Conservation (phyloP, 2,888 invertebrate genomes). For the Cordilura impudica region DNA sequence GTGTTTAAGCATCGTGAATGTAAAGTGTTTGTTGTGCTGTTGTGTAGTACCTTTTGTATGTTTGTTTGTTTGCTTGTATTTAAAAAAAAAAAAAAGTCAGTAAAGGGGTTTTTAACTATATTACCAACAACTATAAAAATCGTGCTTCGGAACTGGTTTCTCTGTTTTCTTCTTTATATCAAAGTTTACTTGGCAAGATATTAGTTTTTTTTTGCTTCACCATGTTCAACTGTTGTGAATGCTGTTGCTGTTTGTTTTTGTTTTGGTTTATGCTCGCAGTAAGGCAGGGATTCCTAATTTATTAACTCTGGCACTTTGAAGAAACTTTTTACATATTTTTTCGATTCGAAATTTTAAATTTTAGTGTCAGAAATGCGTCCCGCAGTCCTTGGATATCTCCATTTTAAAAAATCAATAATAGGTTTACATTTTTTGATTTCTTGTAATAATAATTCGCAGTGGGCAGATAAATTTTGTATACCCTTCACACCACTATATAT, state of each 20-base stretch:
- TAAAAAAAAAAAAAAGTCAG: background rate
- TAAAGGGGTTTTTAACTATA: slow-evolving; percentile 30
- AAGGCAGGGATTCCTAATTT: background rate
- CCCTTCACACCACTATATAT: too few relatives aligned
- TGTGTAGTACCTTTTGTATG: background rate
- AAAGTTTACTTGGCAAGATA: slow-evolving; percentile 29
- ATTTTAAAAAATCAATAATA: too few relatives aligned
- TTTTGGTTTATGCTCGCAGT: background rate
- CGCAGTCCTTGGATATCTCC: too few relatives aligned
- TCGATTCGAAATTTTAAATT: too few relatives aligned
- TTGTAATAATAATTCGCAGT: too few relatives aligned
- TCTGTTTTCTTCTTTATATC: slow-evolving; percentile 14
- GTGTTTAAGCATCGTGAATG: slow-evolving; percentile 17
- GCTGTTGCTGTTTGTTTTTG: background rate
- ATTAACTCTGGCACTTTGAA: too few relatives aligned
- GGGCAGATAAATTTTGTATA: too few relatives aligned
- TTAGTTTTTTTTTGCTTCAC: slow-evolving; percentile 12
- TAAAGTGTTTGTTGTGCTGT: slow-evolving; percentile 24
- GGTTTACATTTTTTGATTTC: too few relatives aligned
- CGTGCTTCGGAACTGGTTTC: slow-evolving; percentile 54
- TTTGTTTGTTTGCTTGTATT: background rate
- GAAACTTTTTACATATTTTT: too few relatives aligned
- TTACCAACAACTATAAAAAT: slow-evolving; percentile 33
- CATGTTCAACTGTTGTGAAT: background rate
- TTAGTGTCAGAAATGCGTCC: too few relatives aligned